Percentiles rank a stretch among this genome's conserved stretches.
Evolutionary conservation across 2,797 vertebrate genomes (phyloP).

Genomic region (Eulemur albifrons): DNA sequence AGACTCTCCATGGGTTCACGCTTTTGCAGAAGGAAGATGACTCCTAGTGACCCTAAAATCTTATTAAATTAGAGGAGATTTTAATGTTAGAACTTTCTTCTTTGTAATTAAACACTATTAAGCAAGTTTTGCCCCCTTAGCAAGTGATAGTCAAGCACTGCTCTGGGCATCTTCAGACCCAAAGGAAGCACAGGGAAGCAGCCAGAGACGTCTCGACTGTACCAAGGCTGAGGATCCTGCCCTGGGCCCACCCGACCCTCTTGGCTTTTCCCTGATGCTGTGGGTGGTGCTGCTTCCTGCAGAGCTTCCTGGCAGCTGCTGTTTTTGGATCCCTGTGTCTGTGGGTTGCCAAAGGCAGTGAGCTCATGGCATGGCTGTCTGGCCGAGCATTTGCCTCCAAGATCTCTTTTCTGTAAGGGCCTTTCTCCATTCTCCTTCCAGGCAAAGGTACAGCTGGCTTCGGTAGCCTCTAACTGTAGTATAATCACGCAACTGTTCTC

Average conservation of each 20-base stretch:
- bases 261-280: background rate
- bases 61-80: background rate
- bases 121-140: background rate
- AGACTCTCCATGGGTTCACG: background rate
- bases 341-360: constrained; percentile 37
- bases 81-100: background rate
- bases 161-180: background rate
- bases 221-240: background rate
- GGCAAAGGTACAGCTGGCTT: background rate
- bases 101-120: background rate
- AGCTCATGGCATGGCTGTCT: constrained; percentile 5
- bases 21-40: background rate
- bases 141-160: background rate
- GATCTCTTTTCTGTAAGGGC: constrained; percentile 1
- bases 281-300: constrained; percentile 40
- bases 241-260: background rate
- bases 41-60: background rate
- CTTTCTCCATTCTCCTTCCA: background rate
- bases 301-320: constrained; percentile 54
- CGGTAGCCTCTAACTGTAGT: background rate
- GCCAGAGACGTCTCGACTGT: background rate
- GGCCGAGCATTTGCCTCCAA: background rate
- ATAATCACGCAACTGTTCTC: constrained; percentile 33
- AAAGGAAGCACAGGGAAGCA: background rate
- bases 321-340: background rate